Conservation (phyloP, 64 coral and sea anemone genomes). For the Montipora cactus region DNA sequence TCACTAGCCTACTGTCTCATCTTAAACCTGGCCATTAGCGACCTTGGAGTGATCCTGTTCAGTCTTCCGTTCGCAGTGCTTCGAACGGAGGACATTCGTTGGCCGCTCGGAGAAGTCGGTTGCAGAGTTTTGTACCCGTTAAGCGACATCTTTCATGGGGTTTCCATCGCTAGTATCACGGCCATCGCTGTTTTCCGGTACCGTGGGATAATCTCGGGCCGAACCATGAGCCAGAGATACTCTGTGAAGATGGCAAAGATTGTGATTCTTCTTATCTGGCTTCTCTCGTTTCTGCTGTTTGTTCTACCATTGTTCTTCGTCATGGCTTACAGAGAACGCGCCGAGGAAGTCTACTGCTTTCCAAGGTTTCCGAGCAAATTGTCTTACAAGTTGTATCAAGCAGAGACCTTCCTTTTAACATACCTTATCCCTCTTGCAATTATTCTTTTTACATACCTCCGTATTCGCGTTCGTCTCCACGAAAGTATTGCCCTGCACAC, state of each 20-base stretch:
- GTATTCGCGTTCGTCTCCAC: constrained; percentile 71
- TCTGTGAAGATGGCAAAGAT: constrained; percentile 37
- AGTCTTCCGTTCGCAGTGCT: constrained; percentile 86
- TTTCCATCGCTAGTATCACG: constrained; percentile 84
- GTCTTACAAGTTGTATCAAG: constrained; percentile 72
- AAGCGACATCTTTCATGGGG: constrained; percentile 89
- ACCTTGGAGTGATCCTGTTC: constrained; percentile 77
- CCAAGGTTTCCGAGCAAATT: constrained; percentile 66
- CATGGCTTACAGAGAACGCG: constrained; percentile 64
- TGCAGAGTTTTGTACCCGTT: constrained; percentile 89
- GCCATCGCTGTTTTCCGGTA: constrained; percentile 81
- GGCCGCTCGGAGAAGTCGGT: constrained; percentile 85
- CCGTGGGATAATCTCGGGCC: constrained; percentile 83
- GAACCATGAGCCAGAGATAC: constrained; percentile 36
- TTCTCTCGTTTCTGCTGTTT: constrained; percentile 72
- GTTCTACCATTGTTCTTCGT: constrained; percentile 82
- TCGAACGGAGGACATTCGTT: constrained; percentile 75
- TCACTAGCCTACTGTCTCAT: constrained; percentile 79
- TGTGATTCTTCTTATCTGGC: constrained; percentile 70
- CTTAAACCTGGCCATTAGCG: constrained; percentile 79
- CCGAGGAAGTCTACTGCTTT: constrained; percentile 42
- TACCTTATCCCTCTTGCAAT: constrained; percentile 75
- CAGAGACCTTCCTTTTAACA: constrained; percentile 60
- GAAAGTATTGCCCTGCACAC: constrained; percentile 81
- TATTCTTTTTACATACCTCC: constrained; percentile 76